phyloP scores from a whole-genome alignment of 2,888 invertebrate genomes.

The Sarcophaga carnaria region DNA sequence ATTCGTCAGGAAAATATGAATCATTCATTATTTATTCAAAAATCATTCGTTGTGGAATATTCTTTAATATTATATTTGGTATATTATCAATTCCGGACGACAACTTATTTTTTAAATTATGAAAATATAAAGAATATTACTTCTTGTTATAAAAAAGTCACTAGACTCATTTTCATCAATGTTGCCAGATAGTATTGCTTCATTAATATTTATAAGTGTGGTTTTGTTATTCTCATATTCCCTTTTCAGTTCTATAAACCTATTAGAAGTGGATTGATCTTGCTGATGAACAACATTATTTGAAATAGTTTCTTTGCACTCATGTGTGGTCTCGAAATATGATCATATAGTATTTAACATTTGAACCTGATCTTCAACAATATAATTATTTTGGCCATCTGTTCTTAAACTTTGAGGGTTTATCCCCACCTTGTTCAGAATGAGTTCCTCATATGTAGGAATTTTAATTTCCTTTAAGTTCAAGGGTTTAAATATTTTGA shows the following conservation, averaged over 20 bases:
- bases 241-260: constrained; percentile 10
- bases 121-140: neutral
- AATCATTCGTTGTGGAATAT: too few relatives aligned
- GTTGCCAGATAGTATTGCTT: too few relatives aligned
- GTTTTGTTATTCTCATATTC: constrained; percentile 13
- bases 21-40: too few relatives aligned
- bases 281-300: neutral
- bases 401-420: neutral
- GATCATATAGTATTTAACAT: neutral
- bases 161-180: neutral
- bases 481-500: neutral
- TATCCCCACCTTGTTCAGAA: neutral
- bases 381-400: neutral
- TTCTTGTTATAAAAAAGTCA: constrained; percentile 23
- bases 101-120: too few relatives aligned
- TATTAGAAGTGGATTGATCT: constrained; percentile 3
- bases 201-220: neutral
- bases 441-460: too few relatives aligned
- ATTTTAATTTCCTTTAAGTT: neutral
- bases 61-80: too few relatives aligned
- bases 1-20: too few relatives aligned
- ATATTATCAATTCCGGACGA: too few relatives aligned
- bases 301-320: neutral
- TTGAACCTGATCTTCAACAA: neutral
- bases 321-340: neutral